Percentiles rank a stretch among this genome's conserved stretches.
These are phyloP conservation scores for Epicampocera succincta DNA, from an alignment of 2,888 invertebrate genomes.

Conservation along the genomic window DNA sequence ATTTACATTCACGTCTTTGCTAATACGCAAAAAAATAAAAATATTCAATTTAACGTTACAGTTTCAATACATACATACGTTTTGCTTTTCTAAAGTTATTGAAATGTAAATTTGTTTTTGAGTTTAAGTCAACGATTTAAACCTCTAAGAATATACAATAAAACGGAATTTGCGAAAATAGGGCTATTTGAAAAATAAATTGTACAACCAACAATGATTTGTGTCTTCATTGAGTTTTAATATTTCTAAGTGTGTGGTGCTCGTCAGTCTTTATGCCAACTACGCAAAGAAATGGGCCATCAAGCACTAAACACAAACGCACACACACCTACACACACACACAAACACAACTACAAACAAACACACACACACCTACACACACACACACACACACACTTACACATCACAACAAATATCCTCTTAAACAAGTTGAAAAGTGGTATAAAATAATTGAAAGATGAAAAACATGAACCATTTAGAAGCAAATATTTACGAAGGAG, in stretches of 20 bases:
- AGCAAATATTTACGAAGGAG: neutral
- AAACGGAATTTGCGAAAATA: conserved; percentile 14
- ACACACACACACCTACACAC: conserved; percentile 4
- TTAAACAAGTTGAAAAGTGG: neutral
- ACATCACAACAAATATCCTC: neutral
- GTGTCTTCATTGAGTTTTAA: conserved; percentile 59
- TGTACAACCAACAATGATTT: conserved; percentile 17
- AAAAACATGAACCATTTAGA: neutral
- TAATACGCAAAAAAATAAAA: too few species aligned
- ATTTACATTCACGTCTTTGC: too few species aligned
- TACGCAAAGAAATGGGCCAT: conserved; percentile 27
- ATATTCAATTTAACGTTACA: too few species aligned
- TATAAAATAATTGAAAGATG: conserved; percentile 19
- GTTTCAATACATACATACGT: too few species aligned
- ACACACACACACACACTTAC: neutral
- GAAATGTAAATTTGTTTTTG: too few species aligned
- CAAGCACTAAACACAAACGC: conserved; percentile 29
- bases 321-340: neutral
- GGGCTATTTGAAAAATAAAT: conserved; percentile 38
- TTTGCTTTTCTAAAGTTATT: too few species aligned
- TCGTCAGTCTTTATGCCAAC: conserved; percentile 41
- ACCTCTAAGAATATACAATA: neutral
- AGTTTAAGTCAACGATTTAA: too few species aligned
- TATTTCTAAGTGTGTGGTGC: conserved; percentile 43
- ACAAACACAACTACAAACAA: neutral